Percentiles rank a stretch among this genome's conserved stretches.
phyloP scores from a whole-genome alignment of 2,888 invertebrate genomes.

The Rhaphigaster nebulosa region DNA sequence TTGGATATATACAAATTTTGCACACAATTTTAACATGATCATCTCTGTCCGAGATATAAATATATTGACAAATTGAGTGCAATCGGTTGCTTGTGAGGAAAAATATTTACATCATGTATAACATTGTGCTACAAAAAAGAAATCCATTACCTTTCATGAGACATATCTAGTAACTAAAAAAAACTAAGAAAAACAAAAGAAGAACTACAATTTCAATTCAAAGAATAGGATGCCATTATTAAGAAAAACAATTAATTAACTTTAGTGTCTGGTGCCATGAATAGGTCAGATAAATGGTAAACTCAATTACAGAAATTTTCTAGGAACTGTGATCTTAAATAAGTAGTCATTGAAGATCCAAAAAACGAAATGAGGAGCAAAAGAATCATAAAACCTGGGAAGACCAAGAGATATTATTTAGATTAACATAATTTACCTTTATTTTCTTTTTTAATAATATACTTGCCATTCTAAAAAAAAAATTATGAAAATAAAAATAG shows the following conservation, averaged over 20 bases:
- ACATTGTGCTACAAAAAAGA: background rate
- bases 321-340: background rate
- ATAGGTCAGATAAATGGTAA: background rate
- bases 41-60: slow-evolving; percentile 35
- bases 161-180: background rate
- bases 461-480: background rate
- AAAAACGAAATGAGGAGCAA: background rate
- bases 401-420: slow-evolving; percentile 12
- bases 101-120: slow-evolving; percentile 34
- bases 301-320: background rate
- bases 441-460: background rate
- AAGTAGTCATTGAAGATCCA: background rate
- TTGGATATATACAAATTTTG: slow-evolving; percentile 44
- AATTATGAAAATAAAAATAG: background rate
- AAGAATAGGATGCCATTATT: background rate
- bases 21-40: slow-evolving; percentile 27
- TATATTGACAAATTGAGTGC: slow-evolving; percentile 24
- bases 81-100: slow-evolving; percentile 21
- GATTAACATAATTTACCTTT: background rate
- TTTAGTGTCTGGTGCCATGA: background rate
- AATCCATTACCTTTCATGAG: slow-evolving; percentile 11
- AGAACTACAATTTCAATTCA: background rate
- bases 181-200: background rate
- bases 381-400: background rate
- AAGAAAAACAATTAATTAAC: background rate